These are phyloP conservation scores for Liparis tanakae DNA, from an alignment of 2,797 vertebrate species.

Conservation along the genomic window DNA sequence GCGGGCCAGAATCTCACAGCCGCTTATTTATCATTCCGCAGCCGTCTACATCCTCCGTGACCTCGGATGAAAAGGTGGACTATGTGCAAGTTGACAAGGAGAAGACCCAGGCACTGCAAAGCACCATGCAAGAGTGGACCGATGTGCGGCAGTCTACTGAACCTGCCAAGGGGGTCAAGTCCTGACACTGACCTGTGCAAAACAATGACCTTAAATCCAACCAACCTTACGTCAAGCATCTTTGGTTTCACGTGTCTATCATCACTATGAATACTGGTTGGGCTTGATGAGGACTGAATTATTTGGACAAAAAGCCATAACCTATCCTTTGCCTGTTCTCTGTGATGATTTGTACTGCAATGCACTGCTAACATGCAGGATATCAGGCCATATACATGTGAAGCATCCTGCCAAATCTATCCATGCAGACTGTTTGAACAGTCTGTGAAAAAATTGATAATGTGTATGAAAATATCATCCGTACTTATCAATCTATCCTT, in stretches of 20 bases:
- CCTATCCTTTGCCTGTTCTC: constrained; percentile 56
- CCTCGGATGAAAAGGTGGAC: constrained; percentile 97
- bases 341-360: constrained; percentile 53
- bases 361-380: constrained; percentile 60
- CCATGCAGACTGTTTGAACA: constrained; percentile 58
- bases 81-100: constrained; percentile 99
- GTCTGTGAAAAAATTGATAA: constrained; percentile 42
- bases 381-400: constrained; percentile 59
- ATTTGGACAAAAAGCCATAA: constrained; percentile 73
- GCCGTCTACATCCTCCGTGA: constrained; percentile 96
- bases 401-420: constrained; percentile 64
- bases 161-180: constrained; percentile 90
- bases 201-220: constrained; percentile 10
- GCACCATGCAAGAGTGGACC: constrained; percentile 99
- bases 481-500: constrained; percentile 39
- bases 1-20: constrained; percentile 20
- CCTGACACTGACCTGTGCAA: constrained; percentile 74
- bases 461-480: constrained; percentile 55
- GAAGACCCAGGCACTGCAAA: constrained; percentile 97
- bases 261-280: constrained; percentile 48
- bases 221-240: constrained; percentile 42
- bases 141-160: constrained; percentile 97
- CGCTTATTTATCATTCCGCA: constrained; percentile 61
- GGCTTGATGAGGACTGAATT: constrained; percentile 50
- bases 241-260: constrained; percentile 47